Evolutionary conservation across 2,888 invertebrate genomes (phyloP).

Genomic region (Papilio demoleus): DNA sequence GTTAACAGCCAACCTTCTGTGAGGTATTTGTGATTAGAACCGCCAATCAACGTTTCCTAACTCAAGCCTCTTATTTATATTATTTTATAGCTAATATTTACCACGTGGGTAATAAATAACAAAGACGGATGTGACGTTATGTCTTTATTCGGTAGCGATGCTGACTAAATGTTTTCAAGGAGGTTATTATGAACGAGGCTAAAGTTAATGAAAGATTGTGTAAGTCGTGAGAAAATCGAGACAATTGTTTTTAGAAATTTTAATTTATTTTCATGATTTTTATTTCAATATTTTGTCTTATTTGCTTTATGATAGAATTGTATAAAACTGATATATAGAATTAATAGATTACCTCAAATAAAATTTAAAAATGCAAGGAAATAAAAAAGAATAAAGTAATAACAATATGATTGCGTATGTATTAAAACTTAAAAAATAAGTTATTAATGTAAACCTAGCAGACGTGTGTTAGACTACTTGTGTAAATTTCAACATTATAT

Average conservation of each 20-base stretch:
- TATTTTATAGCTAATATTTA: slow-evolving; percentile 40
- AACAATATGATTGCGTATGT: too few species aligned
- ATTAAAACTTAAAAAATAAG: too few species aligned
- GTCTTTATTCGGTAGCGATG: slow-evolving; percentile 23
- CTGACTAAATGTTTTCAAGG: slow-evolving; percentile 30
- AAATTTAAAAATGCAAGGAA: too few species aligned
- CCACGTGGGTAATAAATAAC: slow-evolving; percentile 36
- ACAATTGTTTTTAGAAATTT: too few species aligned
- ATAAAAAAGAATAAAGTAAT: too few species aligned
- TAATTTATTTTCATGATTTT: neutral
- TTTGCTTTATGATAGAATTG: too few species aligned
- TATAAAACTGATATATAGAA: too few species aligned
- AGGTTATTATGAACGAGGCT: slow-evolving; percentile 30
- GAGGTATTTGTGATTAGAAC: slow-evolving; percentile 64
- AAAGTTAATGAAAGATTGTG: slow-evolving; percentile 10
- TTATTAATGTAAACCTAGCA: too few species aligned
- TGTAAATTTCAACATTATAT: too few species aligned
- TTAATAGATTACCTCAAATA: too few species aligned
- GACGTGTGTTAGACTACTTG: too few species aligned
- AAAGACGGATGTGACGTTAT: slow-evolving; percentile 37
- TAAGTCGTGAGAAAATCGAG: slow-evolving; percentile 15
- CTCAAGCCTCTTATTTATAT: slow-evolving; percentile 44
- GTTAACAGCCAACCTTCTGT: slow-evolving; percentile 58
- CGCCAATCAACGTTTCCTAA: slow-evolving; percentile 57
- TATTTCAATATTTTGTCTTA: neutral